phyloP scores from a whole-genome alignment of 2,113 vertebrate species.

The Phodopus roborovskii region DNA sequence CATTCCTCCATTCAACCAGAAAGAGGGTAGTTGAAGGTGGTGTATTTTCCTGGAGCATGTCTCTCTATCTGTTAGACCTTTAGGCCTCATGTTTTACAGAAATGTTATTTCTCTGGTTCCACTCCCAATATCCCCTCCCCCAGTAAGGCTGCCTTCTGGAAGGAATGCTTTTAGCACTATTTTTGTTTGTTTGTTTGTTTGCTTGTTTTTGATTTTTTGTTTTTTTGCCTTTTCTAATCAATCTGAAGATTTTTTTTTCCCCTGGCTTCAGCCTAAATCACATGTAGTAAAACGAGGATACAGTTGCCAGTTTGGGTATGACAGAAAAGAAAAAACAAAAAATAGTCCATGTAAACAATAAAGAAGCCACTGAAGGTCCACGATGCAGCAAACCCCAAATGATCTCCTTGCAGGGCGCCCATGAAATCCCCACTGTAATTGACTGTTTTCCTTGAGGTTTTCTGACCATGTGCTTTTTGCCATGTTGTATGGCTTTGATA shows the following conservation, averaged over 20 bases:
- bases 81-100: constrained; percentile 50
- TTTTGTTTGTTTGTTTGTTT: not conserved
- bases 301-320: not conserved
- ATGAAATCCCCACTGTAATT: constrained; percentile 71
- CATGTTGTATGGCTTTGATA: constrained; percentile 69
- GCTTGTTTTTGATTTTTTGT: too few species aligned
- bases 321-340: constrained; percentile 52
- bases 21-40: not conserved
- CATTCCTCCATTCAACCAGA: not conserved
- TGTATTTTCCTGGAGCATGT: not conserved
- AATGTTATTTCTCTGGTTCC: constrained; percentile 49
- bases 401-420: constrained; percentile 64
- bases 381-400: constrained; percentile 64
- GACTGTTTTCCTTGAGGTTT: constrained; percentile 77
- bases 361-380: constrained; percentile 29
- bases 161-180: not conserved
- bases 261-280: constrained; percentile 12
- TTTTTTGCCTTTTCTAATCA: constrained; percentile 13
- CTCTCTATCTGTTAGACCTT: constrained; percentile 1
- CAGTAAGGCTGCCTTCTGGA: constrained; percentile 49
- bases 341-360: constrained; percentile 74
- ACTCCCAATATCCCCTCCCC: constrained; percentile 34
- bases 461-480: constrained; percentile 72
- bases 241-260: constrained; percentile 44
- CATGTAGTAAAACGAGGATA: not conserved